A percentile compares a stretch with the other conserved stretches of the same genome.
Evolutionary conservation across 1,140 invertebrate genomes (phyloP).

Genomic region (Pseudobourletiella spinata): DNA sequence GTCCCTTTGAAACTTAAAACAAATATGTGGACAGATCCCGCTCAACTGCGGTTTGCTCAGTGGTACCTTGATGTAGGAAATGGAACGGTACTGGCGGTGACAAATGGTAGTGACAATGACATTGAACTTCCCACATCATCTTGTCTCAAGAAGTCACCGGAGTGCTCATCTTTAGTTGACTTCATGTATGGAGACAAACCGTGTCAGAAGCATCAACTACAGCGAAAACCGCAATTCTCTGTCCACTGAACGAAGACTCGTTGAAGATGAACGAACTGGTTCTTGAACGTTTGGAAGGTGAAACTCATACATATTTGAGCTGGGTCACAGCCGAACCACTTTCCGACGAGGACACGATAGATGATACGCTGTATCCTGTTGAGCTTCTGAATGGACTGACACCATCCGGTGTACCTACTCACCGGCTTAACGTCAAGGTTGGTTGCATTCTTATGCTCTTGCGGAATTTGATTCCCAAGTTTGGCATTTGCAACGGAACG

Average conservation of each 20-base stretch:
- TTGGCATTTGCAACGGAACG: slow-evolving; percentile 42
- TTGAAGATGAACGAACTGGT: slow-evolving; percentile 13
- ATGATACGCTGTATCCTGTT: slow-evolving; percentile 34
- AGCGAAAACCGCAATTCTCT: slow-evolving; percentile 26
- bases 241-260: slow-evolving; percentile 23
- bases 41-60: too few species aligned
- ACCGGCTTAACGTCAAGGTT: slow-evolving; percentile 40
- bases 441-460: slow-evolving; percentile 41
- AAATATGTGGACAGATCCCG: too few species aligned
- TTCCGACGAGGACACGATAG: slow-evolving; percentile 29
- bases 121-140: too few species aligned
- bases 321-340: slow-evolving; percentile 27
- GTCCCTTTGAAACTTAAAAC: too few species aligned
- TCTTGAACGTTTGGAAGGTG: background rate
- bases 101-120: too few species aligned
- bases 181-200: too few species aligned
- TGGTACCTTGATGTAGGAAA: too few species aligned
- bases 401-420: slow-evolving; percentile 40
- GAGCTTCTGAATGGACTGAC: slow-evolving; percentile 41
- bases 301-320: slow-evolving; percentile 6
- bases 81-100: too few species aligned
- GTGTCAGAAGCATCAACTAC: too few species aligned
- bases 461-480: slow-evolving; percentile 38
- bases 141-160: too few species aligned
- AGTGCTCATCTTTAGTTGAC: too few species aligned